Conservation (phyloP, 37 sponge, comb jelly and placozoan genomes). For the Eunapius fragilis region DNA sequence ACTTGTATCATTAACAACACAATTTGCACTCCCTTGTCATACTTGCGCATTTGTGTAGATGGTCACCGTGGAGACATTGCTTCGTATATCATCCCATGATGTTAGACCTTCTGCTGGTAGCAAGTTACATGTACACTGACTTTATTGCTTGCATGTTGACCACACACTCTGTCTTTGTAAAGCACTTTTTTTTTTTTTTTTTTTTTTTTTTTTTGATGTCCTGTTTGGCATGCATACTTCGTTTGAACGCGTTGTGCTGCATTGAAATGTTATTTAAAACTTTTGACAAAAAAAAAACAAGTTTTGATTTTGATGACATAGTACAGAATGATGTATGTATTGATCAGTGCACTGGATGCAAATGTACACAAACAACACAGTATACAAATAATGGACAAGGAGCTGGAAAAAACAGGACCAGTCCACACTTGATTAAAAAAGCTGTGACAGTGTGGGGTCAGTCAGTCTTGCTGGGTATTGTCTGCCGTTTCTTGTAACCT, state of each 20-base stretch:
- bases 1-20: neutral
- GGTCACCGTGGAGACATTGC: neutral
- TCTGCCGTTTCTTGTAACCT: conserved; percentile 15
- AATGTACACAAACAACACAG: neutral
- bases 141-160: neutral
- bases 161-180: neutral
- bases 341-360: neutral
- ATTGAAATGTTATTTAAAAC: neutral
- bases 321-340: neutral
- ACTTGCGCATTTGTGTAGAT: neutral
- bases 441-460: neutral
- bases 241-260: neutral
- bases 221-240: neutral
- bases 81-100: neutral
- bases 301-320: neutral
- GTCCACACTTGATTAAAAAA: neutral
- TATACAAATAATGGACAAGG: neutral
- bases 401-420: neutral
- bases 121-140: neutral
- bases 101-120: neutral
- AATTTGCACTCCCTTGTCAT: neutral
- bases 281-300: neutral
- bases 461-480: neutral
- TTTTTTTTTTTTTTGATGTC: neutral
- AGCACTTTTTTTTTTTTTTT: neutral